Evolutionary conservation across 2,888 invertebrate species (phyloP).

Genomic region (Biston stratarius): DNA sequence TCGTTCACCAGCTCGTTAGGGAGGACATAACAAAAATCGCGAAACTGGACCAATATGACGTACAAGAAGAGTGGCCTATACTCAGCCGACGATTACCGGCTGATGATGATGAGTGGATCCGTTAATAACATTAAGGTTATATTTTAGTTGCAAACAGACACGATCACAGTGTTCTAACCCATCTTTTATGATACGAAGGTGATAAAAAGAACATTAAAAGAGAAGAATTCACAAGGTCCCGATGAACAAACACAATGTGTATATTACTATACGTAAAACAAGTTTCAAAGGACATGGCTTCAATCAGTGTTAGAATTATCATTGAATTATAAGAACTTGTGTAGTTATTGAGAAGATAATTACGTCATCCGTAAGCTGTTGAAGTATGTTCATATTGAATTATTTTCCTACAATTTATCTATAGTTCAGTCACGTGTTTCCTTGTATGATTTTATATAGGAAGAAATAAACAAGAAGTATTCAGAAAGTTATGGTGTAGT

Average conservation of each 20-base stretch:
- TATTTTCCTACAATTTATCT: slow-evolving; percentile 3
- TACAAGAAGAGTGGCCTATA: no score
- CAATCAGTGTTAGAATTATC: slow-evolving; percentile 18
- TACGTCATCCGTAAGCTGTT: slow-evolving; percentile 30
- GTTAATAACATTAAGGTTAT: background rate
- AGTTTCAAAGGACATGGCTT: slow-evolving; percentile 17
- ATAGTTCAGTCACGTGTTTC: background rate
- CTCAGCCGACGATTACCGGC: no score
- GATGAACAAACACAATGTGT: slow-evolving; percentile 9
- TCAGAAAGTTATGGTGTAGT: no score
- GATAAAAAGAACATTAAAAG: slow-evolving; percentile 9
- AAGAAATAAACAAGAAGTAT: background rate
- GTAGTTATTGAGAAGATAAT: slow-evolving; percentile 18
- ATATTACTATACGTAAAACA: slow-evolving; percentile 1
- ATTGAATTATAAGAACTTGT: slow-evolving; percentile 16
- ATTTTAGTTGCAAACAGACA: slow-evolving; percentile 11
- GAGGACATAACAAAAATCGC: no score
- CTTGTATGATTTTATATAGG: background rate
- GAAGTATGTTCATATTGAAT: background rate
- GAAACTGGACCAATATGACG: no score
- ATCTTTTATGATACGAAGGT: slow-evolving; percentile 9
- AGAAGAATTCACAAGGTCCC: slow-evolving; percentile 20
- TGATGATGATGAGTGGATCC: no score
- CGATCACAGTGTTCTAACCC: slow-evolving; percentile 1
- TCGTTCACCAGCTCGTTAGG: no score